Base-by-base conservation (phyloP, 2,797 vertebrate species). In the Bovichtus diacanthus region DNA sequence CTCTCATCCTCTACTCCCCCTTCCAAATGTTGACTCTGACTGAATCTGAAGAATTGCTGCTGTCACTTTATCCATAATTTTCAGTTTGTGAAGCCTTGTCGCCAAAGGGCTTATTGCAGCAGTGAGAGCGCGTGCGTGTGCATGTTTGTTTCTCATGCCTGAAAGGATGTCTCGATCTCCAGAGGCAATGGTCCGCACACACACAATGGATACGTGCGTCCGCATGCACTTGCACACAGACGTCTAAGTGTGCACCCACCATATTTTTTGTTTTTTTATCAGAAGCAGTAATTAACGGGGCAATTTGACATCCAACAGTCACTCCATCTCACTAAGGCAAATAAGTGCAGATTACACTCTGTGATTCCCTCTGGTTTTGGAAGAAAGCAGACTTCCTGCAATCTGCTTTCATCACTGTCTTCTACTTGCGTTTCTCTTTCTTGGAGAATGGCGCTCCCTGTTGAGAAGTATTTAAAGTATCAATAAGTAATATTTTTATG, bases 51-150 rank as follows among this genome's bases (percentile, higher is more conserved):
- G 80, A 90, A 85, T 83, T 74, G 72, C 31, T 72, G 74, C 80
- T 78, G 85, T 88, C 84, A 84, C 83, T 90, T 87, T 85, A 92
- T 91, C 81, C 88, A 85, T 92, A 84, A 90, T 90, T 90, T 88
- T 83, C 71, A 81, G 69, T 82, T 82, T 47, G 56, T 76, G 80
- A 89, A 75, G 82, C 65, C 66, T 65, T 88, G 82, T 87, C 81
- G 60, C 87, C 79, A 29, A 18, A 84, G 80, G 90, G 86, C 58
- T 69, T 34, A 67, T 78, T 72, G 71, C 61, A 60, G 75, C 62
- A 60, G 62, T 78, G 75, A 49, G 74, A 86, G 73, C 86, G 43
- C 58, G 15, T n/a, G 73, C 31, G 51, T 65, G 58, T 69, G 53
- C 53, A 34, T 62, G 50, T 60, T 54, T 58, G 61, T 85, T 83